Percentiles rank a stretch among this genome's conserved stretches.
Evolutionary conservation across 2,113 vertebrate genomes (phyloP).

Genomic region (Arizona elegans): DNA sequence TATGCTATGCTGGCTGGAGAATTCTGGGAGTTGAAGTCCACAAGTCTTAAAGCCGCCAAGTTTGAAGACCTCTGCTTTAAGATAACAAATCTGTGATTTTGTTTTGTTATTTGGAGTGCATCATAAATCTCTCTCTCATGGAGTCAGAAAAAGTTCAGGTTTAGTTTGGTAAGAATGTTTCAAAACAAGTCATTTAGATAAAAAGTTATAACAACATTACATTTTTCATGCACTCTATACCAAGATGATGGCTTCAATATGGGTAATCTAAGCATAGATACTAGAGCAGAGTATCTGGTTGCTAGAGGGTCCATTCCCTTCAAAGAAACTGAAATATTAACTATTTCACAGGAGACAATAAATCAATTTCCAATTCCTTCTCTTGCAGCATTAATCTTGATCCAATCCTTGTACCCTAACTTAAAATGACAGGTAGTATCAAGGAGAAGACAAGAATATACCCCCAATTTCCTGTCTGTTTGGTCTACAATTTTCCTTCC

Average conservation of each 20-base stretch:
- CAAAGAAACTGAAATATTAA: not conserved
- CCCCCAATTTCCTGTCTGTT: not conserved
- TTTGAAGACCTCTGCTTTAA: too few relatives aligned
- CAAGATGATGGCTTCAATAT: not conserved
- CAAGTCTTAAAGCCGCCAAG: too few relatives aligned
- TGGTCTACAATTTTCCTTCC: not conserved
- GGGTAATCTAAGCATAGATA: not conserved
- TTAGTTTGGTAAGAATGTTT: not conserved
- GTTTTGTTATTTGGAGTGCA: not conserved
- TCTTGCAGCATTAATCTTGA: not conserved
- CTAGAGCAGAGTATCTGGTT: not conserved
- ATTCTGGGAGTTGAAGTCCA: too few relatives aligned
- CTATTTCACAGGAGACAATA: not conserved
- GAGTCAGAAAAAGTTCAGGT: not conserved
- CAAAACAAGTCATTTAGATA: not conserved
- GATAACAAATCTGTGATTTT: not conserved
- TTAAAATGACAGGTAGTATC: not conserved
- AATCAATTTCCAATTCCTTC: not conserved
- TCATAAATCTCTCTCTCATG: conserved; percentile 2
- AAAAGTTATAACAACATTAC: not conserved
- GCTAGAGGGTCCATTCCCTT: not conserved
- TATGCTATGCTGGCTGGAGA: too few relatives aligned
- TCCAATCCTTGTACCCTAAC: not conserved
- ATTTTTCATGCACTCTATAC: not conserved
- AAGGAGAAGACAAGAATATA: not conserved